These are phyloP conservation scores for Novumbra hubbsi DNA, from an alignment of 2,797 vertebrate genomes.

Conservation along the genomic window DNA sequence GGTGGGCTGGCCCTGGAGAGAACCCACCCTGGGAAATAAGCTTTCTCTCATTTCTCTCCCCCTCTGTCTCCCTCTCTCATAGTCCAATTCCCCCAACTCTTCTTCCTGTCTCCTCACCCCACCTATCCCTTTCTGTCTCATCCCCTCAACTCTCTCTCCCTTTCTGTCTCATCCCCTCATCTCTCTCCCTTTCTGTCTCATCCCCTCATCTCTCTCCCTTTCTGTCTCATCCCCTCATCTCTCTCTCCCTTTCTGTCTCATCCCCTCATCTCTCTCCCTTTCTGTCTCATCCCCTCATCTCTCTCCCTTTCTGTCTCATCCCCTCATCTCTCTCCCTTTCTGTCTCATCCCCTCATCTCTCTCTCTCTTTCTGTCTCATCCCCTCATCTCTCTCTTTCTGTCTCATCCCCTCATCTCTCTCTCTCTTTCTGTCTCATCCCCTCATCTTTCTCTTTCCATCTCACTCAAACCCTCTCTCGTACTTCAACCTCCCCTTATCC, in stretches of 20 bases:
- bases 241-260: too few relatives aligned
- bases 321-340: not conserved
- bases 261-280: not conserved
- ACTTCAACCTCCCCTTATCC: too few relatives aligned
- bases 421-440: too few relatives aligned
- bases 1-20: constrained; percentile 36
- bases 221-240: not conserved
- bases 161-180: not conserved
- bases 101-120: not conserved
- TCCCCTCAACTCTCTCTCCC: not conserved
- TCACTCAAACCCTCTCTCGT: too few relatives aligned
- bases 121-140: too few relatives aligned
- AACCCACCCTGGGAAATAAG: constrained; percentile 30
- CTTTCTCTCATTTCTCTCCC: constrained; percentile 8
- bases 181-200: not conserved
- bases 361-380: too few relatives aligned
- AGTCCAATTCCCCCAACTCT: not conserved
- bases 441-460: too few relatives aligned
- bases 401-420: too few relatives aligned
- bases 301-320: too few relatives aligned
- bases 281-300: not conserved
- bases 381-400: too few relatives aligned
- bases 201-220: not conserved
- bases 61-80: not conserved
- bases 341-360: not conserved